Evolutionary conservation across 2,113 vertebrate genomes (phyloP), one percentile per base, ranked within the genome.

Genomic region (Lycaon pictus): DNA sequence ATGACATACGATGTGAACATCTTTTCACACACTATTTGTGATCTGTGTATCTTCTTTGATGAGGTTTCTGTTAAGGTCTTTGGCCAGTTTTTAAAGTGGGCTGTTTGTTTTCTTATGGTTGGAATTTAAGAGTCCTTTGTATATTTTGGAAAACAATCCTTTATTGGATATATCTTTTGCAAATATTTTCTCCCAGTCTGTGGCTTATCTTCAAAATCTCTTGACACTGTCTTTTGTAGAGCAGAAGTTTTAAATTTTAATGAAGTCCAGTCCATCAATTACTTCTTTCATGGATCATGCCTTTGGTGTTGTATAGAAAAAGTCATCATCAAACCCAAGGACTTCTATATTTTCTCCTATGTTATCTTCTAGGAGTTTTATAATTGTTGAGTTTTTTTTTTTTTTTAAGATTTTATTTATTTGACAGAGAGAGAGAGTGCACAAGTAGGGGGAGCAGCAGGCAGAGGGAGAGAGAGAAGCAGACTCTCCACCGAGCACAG

Each of bases 131-230:
- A 25, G 29, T 86, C 62, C 62, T 95, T 67, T 71, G 25, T 71
- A 25, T 95, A 80, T 87, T 79, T 92, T 87, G 53, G 32, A 19
- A 62, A 80, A 51, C 3, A 86, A 25, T 80, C 63, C 56, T 91
- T 95, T 80, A 80, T 71, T 19, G n/a, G 55, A 62, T 87, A 80
- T 80, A 92, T 87, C 37, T 71, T 80, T 53, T 62, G 55, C 25
- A 87, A 92, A 86, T 91, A 86, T 80, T 92, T 86, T 79, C 72
- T 92, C 62, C 43, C 15, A 43, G 72, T 91, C 81, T 80, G 51
- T 85, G 62, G 69, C 29, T 71, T 92, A 60, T 86, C 5, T 7
- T 69, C 63, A 16, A 53, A 55, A 80, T 80, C 22, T 80, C 17
- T 71, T 80, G 62, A 71, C 62, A 32, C 60, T 19, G 8, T 72